These are phyloP conservation scores for Drosophila carrolli DNA, from an alignment of 1,140 invertebrate genomes.

Conservation along the genomic window DNA sequence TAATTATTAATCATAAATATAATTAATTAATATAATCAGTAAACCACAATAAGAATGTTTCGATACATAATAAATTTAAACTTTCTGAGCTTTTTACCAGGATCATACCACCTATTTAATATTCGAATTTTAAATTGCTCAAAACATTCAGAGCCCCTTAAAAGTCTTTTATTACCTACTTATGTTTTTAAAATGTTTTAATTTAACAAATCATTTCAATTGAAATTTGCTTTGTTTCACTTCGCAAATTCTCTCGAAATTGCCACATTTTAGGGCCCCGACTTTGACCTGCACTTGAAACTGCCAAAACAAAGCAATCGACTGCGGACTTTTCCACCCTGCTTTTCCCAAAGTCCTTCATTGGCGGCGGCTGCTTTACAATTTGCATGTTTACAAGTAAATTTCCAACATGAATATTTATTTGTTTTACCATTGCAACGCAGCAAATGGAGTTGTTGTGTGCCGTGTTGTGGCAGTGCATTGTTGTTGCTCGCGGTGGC, in stretches of 20 bases:
- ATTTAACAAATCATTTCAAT: conserved; percentile 7
- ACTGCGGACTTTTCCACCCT: conserved; percentile 3
- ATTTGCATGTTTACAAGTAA: conserved; percentile 63
- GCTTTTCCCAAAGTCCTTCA: conserved; percentile 10
- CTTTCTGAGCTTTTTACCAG: too few species aligned
- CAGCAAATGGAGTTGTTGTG: conserved; percentile 42
- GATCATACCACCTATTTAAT: too few species aligned
- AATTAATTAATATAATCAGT: too few species aligned
- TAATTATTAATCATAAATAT: too few species aligned
- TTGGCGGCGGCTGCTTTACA: conserved; percentile 43
- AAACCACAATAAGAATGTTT: too few species aligned
- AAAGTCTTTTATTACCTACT: background rate
- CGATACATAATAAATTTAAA: too few species aligned
- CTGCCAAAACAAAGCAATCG: conserved; percentile 33
- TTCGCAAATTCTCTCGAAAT: conserved; percentile 1
- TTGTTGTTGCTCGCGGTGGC: conserved; percentile 31
- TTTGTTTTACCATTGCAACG: conserved; percentile 55
- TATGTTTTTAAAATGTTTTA: background rate
- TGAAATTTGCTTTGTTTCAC: background rate
- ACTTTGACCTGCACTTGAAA: conserved; percentile 54
- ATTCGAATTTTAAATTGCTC: too few species aligned
- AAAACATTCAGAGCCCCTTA: too few species aligned
- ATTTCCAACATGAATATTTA: conserved; percentile 59
- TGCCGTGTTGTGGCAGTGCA: background rate
- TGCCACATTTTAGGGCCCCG: conserved; percentile 38